Conservation (phyloP, 2,888 invertebrate genomes). For the Pecten maximus region DNA sequence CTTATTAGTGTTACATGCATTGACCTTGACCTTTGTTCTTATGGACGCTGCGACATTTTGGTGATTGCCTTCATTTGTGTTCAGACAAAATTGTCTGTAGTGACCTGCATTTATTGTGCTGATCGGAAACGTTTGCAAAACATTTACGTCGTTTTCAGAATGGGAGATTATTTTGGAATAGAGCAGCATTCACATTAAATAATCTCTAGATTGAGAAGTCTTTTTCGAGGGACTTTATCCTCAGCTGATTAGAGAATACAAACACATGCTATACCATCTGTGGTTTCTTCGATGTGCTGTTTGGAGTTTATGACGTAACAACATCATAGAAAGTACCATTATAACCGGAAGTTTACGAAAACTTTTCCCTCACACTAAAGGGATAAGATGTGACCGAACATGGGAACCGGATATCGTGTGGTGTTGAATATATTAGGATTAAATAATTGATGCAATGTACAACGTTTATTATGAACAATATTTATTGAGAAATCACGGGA, state of each 20-base stretch:
- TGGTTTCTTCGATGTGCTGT: too few relatives aligned
- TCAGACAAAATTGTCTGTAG: neutral
- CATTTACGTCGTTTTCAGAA: neutral
- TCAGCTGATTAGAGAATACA: too few relatives aligned
- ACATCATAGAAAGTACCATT: too few relatives aligned
- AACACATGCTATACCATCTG: too few relatives aligned
- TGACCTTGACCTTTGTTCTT: constrained; percentile 1
- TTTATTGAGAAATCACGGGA: neutral
- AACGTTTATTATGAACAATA: neutral
- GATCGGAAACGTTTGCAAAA: neutral
- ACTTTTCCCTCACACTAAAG: neutral
- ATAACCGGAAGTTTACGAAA: neutral
- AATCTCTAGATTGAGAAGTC: neutral
- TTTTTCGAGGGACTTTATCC: too few relatives aligned
- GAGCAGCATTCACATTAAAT: neutral
- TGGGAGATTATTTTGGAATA: too few relatives aligned
- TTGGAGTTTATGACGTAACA: too few relatives aligned
- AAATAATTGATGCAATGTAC: neutral
- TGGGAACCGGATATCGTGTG: neutral
- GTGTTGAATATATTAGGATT: neutral
- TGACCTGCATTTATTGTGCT: neutral
- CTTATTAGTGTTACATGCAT: neutral
- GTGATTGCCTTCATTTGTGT: neutral
- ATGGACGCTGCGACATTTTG: neutral
- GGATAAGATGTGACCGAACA: neutral